A percentile compares a stretch with the other conserved stretches of the same genome.
These are phyloP conservation scores for Lasioglossum lativentre DNA, from an alignment of 2,888 invertebrate genomes.

Conservation along the genomic window DNA sequence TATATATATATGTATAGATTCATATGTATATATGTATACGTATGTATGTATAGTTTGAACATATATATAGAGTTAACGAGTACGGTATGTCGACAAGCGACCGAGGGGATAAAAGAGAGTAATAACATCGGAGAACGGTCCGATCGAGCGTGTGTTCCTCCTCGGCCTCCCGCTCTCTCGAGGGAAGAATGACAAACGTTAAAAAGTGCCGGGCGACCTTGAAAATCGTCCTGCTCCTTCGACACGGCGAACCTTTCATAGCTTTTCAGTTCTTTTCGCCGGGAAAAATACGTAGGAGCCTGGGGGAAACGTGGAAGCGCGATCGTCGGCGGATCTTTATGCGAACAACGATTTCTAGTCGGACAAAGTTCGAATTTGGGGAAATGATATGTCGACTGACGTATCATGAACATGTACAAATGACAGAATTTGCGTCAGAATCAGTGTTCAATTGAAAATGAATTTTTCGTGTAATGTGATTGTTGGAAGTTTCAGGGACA, in stretches of 20 bases:
- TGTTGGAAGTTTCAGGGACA: background rate
- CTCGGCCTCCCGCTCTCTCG: background rate
- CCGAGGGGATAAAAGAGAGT: conserved; percentile 73
- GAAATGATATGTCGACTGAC: no score
- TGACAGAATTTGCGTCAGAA: background rate
- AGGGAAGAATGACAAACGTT: background rate
- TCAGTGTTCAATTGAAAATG: background rate
- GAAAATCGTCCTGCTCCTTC: background rate
- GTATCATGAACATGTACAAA: background rate
- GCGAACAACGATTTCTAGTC: background rate
- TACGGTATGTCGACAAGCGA: conserved; percentile 75
- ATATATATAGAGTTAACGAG: conserved; percentile 73
- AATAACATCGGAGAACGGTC: conserved; percentile 63
- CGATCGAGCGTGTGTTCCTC: background rate
- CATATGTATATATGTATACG: conserved; percentile 33
- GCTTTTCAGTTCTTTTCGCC: background rate
- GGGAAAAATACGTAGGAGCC: background rate
- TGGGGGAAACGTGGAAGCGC: background rate
- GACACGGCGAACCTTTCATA: background rate
- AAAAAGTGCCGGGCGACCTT: background rate
- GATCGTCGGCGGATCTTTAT: background rate
- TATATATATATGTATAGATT: conserved; percentile 45
- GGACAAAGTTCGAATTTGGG: background rate
- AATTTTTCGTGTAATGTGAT: background rate
- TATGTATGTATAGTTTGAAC: conserved; percentile 46